Conservation (phyloP, 1,140 invertebrate species). For the Megalonaias nervosa region DNA sequence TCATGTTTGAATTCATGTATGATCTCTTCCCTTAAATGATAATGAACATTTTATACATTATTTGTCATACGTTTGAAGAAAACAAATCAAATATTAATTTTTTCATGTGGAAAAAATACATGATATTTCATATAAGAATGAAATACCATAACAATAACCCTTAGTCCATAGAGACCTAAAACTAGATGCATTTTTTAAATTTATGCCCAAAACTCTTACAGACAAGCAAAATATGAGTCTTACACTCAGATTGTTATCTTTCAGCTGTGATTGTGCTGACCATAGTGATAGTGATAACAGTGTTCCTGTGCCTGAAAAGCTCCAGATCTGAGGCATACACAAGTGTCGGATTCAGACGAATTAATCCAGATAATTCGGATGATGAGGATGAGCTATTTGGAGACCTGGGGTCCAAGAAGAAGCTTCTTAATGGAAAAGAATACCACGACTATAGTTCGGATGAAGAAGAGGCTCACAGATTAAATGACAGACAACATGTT, state of each 20-base stretch:
- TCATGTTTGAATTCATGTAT: no score
- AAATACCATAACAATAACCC: no score
- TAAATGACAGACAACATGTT: constrained; percentile 12
- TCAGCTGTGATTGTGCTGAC: constrained; percentile 28
- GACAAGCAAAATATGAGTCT: no score
- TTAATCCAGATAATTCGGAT: constrained; percentile 20
- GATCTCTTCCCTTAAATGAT: no score
- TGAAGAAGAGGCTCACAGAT: constrained; percentile 17
- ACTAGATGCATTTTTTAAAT: no score
- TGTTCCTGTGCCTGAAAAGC: constrained; percentile 30
- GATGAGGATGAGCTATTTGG: constrained; percentile 31
- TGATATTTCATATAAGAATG: no score
- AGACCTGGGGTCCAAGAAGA: constrained; percentile 13
- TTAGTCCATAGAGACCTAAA: no score
- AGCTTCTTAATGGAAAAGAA: constrained; percentile 10
- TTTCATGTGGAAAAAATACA: no score
- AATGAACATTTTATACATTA: no score
- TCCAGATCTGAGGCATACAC: constrained; percentile 16
- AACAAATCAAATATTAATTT: no score
- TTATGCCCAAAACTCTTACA: no score
- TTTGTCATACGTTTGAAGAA: no score
- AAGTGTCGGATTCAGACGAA: constrained; percentile 24
- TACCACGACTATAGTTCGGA: constrained; percentile 23
- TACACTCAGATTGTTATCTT: constrained; percentile 4
- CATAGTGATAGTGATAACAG: constrained; percentile 26